phyloP scores from a whole-genome alignment of 2,113 vertebrate genomes.

The Merops nubicus region DNA sequence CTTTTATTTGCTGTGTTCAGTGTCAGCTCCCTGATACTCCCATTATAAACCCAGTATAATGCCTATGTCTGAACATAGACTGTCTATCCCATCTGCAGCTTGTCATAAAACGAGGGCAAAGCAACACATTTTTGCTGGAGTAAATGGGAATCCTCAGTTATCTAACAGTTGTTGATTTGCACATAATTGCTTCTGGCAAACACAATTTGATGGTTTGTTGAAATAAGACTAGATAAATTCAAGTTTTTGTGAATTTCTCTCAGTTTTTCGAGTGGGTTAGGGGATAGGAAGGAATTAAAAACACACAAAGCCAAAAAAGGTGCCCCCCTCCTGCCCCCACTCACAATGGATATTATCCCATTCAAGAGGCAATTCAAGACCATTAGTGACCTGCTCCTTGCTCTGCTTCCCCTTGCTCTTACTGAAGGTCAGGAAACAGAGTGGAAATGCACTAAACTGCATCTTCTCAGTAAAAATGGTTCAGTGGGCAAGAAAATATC shows the following conservation, averaged over 20 bases:
- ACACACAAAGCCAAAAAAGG: neutral
- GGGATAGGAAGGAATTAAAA: neutral
- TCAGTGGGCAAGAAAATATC: neutral
- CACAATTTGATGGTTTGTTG: neutral
- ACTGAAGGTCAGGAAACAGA: neutral
- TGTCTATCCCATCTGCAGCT: neutral
- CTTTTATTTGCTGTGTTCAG: neutral
- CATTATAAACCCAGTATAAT: neutral
- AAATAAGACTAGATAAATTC: neutral
- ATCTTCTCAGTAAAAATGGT: neutral
- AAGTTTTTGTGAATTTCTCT: neutral
- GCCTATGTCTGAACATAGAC: neutral
- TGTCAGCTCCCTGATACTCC: neutral
- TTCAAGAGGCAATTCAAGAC: neutral
- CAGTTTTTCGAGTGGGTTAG: neutral
- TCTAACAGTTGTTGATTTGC: neutral
- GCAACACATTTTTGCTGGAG: neutral
- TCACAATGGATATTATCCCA: neutral
- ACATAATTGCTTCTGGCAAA: neutral
- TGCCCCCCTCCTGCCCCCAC: no score
- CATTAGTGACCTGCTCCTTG: neutral
- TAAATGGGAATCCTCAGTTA: neutral
- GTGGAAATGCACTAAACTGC: neutral
- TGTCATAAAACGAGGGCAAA: neutral
- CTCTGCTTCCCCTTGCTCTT: fast-evolving